phyloP scores from a whole-genome alignment of 2,888 invertebrate genomes.

The Trachelus stipa region DNA sequence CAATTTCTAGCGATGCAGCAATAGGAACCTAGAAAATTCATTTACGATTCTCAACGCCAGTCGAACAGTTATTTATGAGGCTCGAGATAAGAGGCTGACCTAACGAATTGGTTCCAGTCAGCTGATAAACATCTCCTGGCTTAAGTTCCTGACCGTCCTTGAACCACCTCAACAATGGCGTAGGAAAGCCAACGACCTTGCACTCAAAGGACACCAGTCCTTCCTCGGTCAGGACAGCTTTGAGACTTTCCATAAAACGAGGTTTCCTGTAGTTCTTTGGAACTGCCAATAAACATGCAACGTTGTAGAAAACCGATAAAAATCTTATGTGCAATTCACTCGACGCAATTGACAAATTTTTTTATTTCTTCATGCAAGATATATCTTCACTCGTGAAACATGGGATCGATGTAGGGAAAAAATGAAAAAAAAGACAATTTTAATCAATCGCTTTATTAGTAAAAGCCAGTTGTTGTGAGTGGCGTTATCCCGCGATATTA shows the following conservation, averaged over 20 bases:
- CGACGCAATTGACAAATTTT: not conserved
- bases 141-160: slow-evolving; percentile 93
- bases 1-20: slow-evolving; percentile 91
- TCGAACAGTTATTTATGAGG: not conserved
- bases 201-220: slow-evolving; percentile 93
- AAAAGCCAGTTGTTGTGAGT: not conserved
- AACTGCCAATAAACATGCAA: slow-evolving; percentile 70
- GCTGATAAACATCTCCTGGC: slow-evolving; percentile 92
- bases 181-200: slow-evolving; percentile 92
- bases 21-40: slow-evolving; percentile 74
- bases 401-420: not conserved
- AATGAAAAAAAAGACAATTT: slow-evolving; percentile 21
- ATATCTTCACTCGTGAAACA: not conserved
- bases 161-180: slow-evolving; percentile 88
- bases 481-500: not conserved
- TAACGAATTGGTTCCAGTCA: slow-evolving; percentile 89
- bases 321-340: not conserved
- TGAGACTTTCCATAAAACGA: slow-evolving; percentile 89
- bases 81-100: slow-evolving; percentile 57
- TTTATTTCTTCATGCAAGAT: not conserved
- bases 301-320: slow-evolving; percentile 8
- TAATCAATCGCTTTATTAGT: not conserved
- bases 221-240: slow-evolving; percentile 90
- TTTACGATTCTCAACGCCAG: not conserved
- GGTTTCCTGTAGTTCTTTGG: slow-evolving; percentile 92